Evolutionary conservation across 2,888 invertebrate genomes (phyloP), one percentile per base, ranked within the genome.

Genomic region (Panzeria rudis): DNA sequence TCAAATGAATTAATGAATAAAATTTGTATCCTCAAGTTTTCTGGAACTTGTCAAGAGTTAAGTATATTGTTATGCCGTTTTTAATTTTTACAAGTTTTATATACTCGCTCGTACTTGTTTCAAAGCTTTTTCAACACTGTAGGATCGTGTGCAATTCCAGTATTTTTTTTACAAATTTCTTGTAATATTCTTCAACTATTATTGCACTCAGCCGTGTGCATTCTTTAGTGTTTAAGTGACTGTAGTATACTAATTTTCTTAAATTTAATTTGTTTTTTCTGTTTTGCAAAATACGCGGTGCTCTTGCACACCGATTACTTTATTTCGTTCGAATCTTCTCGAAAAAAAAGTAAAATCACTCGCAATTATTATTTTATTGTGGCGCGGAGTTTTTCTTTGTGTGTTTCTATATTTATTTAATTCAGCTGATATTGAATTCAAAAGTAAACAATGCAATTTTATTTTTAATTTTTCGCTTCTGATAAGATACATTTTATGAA

Each of bases 61-160:
- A 23, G 25, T 52, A 8, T 59, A 38, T 71, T 78, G 15, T 38
- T 78, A 13, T 17, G 8, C 8, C 20, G 11, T 41, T 50, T 9
- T 11, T 38, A n/a, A 52, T 25, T 75, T 15, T 7, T 23, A 5
- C 15, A 2, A 8, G 1, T 59, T 54, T 82, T 86, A 64, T 85
- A 85, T 83, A 83, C 59, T 17, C 32, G 7, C 32, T 8, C 3
- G 9, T 35, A n/a, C 11, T 38, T 11, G 29, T 38, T 17, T 9
- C 17, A 15, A 1, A 15, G n/a, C 9, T 38, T 41, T 32, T 47
- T 17, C 32, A 29, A n/a, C 0, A 44, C 20, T 47, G 17, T 62
- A 23, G 86, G 25, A 38, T n/a, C 72, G 86, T 69, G 87, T 84
- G 86, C 87, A 87, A 6, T 64, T 75, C 3, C 11, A 38, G 38